A percentile compares a stretch with the other conserved stretches of the same genome.
phyloP scores from a whole-genome alignment of 2,888 invertebrate genomes.

The Endotricha flammealis region DNA sequence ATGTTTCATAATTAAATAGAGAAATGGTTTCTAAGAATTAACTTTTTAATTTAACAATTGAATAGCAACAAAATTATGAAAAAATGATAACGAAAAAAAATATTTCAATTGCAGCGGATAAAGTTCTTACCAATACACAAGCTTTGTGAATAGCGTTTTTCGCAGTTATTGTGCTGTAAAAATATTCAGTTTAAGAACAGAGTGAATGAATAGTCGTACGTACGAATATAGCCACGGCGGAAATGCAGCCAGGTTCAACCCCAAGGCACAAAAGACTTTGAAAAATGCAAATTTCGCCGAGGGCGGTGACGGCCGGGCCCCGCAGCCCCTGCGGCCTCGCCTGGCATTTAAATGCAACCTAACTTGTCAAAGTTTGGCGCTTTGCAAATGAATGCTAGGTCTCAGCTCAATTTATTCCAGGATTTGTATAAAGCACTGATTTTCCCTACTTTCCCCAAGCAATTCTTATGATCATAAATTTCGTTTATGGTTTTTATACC shows the following conservation, averaged over 20 bases:
- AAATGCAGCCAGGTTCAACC: constrained; percentile 32
- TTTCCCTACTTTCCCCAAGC: constrained; percentile 1
- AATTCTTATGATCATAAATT: no score
- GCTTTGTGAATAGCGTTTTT: constrained; percentile 27
- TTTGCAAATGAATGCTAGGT: constrained; percentile 54
- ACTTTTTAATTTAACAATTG: no score
- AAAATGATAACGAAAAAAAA: no score
- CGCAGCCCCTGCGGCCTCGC: constrained; percentile 29
- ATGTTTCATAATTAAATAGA: no score
- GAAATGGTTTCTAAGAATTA: no score
- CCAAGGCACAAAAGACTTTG: constrained; percentile 43
- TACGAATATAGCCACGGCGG: constrained; percentile 20
- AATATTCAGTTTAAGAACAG: constrained; percentile 21
- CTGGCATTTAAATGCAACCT: constrained; percentile 61
- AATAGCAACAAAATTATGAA: no score
- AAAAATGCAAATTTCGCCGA: constrained; percentile 54
- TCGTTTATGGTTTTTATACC: no score
- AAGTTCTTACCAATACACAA: no score
- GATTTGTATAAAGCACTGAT: constrained; percentile 17
- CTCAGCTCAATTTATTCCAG: constrained; percentile 27
- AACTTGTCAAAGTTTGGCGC: constrained; percentile 60
- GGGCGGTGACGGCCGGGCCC: constrained; percentile 27
- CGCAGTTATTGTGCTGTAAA: constrained; percentile 21
- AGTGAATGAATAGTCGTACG: constrained; percentile 10
- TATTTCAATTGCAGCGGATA: no score